A percentile compares a stretch with the other conserved stretches of the same genome.
Evolutionary conservation across 2,113 vertebrate species (phyloP).

Genomic region (Eolophus roseicapilla): DNA sequence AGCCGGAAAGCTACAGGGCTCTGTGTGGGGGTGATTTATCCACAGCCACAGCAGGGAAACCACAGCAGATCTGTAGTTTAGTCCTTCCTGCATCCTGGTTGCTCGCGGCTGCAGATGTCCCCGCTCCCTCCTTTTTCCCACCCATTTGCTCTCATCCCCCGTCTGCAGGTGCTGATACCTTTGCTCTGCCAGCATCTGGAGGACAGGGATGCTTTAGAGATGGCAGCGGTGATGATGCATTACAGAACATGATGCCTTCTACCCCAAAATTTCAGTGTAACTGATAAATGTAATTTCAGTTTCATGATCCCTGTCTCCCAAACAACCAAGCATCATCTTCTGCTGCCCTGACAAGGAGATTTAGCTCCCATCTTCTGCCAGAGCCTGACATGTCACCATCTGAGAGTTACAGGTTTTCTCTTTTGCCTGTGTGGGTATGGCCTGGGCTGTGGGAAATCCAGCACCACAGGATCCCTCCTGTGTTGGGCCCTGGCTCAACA

Average conservation of each 20-base stretch:
- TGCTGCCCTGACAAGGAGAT: neutral
- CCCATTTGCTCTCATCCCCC: neutral
- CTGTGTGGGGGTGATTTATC: neutral
- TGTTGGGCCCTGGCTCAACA: fast-evolving
- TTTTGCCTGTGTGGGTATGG: neutral
- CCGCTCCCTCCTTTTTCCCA: neutral
- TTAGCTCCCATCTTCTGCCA: neutral
- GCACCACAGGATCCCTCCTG: neutral
- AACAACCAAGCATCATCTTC: neutral
- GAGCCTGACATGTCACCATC: neutral
- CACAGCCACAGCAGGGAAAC: neutral
- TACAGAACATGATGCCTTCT: neutral
- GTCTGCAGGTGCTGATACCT: neutral
- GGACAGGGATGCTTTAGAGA: neutral
- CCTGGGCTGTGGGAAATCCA: neutral
- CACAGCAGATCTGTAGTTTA: neutral
- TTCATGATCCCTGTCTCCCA: neutral
- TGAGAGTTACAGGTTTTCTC: neutral
- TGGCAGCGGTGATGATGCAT: fast-evolving
- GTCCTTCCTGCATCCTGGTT: neutral
- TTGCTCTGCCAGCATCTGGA: neutral
- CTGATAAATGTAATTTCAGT: neutral
- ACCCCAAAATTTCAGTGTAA: neutral
- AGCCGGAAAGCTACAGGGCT: neutral
- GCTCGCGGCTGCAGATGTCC: neutral